Evolutionary conservation across 1,140 invertebrate species (phyloP).

Genomic region (Diorhabda elongata): DNA sequence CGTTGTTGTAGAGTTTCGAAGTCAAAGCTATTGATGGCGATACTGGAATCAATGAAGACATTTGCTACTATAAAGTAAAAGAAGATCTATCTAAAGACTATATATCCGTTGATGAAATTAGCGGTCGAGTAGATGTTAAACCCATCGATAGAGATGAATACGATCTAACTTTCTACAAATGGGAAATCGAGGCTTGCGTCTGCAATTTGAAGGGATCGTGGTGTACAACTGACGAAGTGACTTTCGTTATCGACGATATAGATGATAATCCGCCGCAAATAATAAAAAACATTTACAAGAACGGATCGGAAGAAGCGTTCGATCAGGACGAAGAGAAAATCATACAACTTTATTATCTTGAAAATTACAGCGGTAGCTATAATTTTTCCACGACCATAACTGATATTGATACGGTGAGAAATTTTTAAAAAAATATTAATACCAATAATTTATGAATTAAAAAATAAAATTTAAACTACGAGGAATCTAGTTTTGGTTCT

Average conservation of each 20-base stretch:
- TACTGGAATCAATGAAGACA: slow-evolving; percentile 50
- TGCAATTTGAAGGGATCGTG: slow-evolving; percentile 42
- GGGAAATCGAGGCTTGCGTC: slow-evolving; percentile 49
- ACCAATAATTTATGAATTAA: background rate
- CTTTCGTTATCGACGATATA: slow-evolving; percentile 54
- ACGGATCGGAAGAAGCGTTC: slow-evolving; percentile 8
- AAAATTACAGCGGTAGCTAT: slow-evolving; percentile 25
- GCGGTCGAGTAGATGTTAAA: slow-evolving; percentile 48
- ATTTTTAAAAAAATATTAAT: background rate
- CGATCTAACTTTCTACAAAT: slow-evolving; percentile 50
- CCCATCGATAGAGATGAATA: slow-evolving; percentile 53
- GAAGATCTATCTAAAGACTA: slow-evolving; percentile 5
- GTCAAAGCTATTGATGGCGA: slow-evolving; percentile 56
- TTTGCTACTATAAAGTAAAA: slow-evolving; percentile 48
- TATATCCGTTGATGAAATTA: slow-evolving; percentile 39
- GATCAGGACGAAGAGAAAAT: slow-evolving; percentile 45
- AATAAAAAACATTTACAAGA: background rate
- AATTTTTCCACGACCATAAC: slow-evolving; percentile 45
- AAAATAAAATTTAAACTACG: slow-evolving; percentile 8
- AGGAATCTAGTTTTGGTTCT: background rate
- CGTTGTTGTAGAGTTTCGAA: slow-evolving; percentile 40
- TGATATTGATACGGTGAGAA: slow-evolving; percentile 54
- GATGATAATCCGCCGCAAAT: slow-evolving; percentile 52
- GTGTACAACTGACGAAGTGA: slow-evolving; percentile 42
- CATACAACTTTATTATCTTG: slow-evolving; percentile 21